phyloP scores from a whole-genome alignment of 1,140 invertebrate species.

The Polypedilum vanderplanki region DNA sequence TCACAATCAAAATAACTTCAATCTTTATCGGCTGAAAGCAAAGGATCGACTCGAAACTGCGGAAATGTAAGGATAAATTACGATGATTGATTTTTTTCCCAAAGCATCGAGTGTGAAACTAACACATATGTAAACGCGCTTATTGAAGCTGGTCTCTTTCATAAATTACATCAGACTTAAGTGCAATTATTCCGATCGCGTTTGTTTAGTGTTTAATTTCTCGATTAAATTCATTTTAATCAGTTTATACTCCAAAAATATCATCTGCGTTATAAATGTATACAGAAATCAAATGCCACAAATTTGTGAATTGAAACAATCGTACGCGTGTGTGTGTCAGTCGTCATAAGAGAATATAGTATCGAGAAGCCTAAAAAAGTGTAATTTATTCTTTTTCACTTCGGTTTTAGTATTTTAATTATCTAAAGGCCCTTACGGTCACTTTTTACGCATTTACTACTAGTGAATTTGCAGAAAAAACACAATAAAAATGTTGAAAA shows the following conservation, averaged over 20 bases:
- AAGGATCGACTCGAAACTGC: slow-evolving; percentile 17
- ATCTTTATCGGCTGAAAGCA: slow-evolving; percentile 7
- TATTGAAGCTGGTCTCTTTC: background rate
- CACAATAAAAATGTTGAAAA: background rate
- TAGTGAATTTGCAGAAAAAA: background rate
- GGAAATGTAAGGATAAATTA: slow-evolving; percentile 23
- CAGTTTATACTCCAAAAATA: background rate
- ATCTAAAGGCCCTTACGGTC: background rate
- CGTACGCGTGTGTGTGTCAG: no score
- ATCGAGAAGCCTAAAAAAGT: no score
- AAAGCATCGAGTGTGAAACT: background rate
- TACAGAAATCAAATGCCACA: no score
- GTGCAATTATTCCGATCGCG: background rate
- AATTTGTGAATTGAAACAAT: no score
- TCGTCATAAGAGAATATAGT: no score
- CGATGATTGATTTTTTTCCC: slow-evolving; percentile 19
- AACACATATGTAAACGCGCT: slow-evolving; percentile 21
- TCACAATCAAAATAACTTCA: background rate
- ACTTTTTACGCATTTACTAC: background rate
- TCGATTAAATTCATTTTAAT: background rate
- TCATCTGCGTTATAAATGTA: no score
- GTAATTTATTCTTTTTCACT: background rate
- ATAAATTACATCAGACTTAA: slow-evolving; percentile 25
- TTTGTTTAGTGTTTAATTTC: background rate
- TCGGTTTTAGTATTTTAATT: background rate